A percentile compares a stretch with the other conserved stretches of the same genome.
These are phyloP conservation scores for Synanthedon myopaeformis DNA, from an alignment of 2,888 invertebrate species.

Conservation along the genomic window DNA sequence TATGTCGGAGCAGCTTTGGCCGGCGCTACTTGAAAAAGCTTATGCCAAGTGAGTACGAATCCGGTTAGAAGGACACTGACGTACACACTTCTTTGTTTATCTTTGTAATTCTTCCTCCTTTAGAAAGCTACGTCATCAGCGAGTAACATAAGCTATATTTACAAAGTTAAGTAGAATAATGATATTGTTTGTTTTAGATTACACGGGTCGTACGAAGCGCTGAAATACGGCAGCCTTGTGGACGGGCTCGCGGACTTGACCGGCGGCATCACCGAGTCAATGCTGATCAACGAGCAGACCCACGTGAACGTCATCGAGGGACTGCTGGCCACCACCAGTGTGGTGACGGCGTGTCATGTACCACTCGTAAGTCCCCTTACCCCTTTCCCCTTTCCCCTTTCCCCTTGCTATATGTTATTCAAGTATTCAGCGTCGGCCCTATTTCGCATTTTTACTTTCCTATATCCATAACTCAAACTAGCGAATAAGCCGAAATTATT, in stretches of 20 bases:
- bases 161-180: too few relatives aligned
- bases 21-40: conserved; percentile 90
- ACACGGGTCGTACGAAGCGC: conserved; percentile 92
- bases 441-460: too few relatives aligned
- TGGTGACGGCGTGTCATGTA: conserved; percentile 75
- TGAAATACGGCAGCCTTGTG: conserved; percentile 90
- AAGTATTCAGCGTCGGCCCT: too few relatives aligned
- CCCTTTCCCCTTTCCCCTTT: not conserved
- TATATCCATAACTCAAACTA: too few relatives aligned
- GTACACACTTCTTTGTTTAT: too few relatives aligned
- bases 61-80: too few relatives aligned
- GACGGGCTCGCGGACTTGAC: conserved; percentile 91
- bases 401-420: not conserved
- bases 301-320: conserved; percentile 76
- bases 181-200: conserved; percentile 51
- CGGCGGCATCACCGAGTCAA: conserved; percentile 88
- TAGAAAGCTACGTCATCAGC: too few relatives aligned
- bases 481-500: too few relatives aligned
- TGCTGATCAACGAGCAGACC: conserved; percentile 78
- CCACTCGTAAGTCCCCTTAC: conserved; percentile 25
- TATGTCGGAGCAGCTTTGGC: conserved; percentile 87
- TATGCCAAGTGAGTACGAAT: conserved; percentile 80
- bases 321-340: conserved; percentile 84
- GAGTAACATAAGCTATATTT: too few relatives aligned
- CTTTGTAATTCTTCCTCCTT: too few relatives aligned